Evolutionary conservation across 2,113 vertebrate species (phyloP), one percentile per base, ranked within the genome.

Genomic region (Toxotes chatareus): DNA sequence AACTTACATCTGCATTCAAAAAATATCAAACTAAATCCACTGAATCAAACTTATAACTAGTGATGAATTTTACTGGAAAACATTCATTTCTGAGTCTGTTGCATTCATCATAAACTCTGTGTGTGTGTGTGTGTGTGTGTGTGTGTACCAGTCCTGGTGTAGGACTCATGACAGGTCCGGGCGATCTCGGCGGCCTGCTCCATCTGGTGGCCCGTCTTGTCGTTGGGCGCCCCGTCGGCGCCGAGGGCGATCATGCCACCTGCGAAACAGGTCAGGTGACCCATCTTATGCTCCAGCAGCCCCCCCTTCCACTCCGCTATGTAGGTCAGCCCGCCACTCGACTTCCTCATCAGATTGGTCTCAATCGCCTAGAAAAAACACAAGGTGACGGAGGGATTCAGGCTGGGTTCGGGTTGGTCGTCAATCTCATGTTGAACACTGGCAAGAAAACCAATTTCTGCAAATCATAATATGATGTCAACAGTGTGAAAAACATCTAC

Each of bases 231-330:
- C 1, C 97, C 97, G 0, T 99, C 97, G 0, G 98, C 98, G 13
- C 98, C 98, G 0, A 99, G 96, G 0, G 97, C 98, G 80, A 99
- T 98, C 98, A 99, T 99, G 76, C 98, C 98, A 3, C 98, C 98
- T 0, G 98, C 97, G 44, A 99, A 99, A 83, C 98, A 99, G 3
- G 98, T 99, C 85, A 99, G 94, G 84, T 99, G 98, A 6, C 98
- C 98, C 98, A 99, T 99, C 94, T 99, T 99, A 73, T 99, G 98
- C 40, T 99, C 98, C 17, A 99, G 95, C 10, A 99, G 95, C 0
- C 98, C 98, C 0, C 98, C 98, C 89, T 99, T 99, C 98, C 98
- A 99, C 93, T 99, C 98, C 0, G 98, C 98, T 0, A 99, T 99
- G 94, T 99, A 99, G 0, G 95, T 99, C 79, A 99, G 95, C 3